These are phyloP conservation scores for Argopecten irradians DNA, from an alignment of 1,140 invertebrate genomes.

Conservation along the genomic window DNA sequence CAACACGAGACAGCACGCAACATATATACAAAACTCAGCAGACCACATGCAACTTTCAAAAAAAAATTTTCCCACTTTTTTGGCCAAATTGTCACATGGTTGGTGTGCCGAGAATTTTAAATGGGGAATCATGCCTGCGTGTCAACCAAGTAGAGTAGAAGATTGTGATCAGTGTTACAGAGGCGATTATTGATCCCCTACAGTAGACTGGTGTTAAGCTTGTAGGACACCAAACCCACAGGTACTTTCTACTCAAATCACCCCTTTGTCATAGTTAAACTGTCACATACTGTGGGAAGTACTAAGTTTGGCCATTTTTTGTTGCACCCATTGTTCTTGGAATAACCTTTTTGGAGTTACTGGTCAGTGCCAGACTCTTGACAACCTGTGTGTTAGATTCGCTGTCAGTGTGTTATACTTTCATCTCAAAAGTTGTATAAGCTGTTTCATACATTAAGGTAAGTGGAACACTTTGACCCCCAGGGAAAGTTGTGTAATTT, in stretches of 20 bases:
- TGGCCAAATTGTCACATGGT: slow-evolving; percentile 15
- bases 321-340: not conserved
- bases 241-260: not conserved
- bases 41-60: slow-evolving; percentile 20
- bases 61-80: too few relatives aligned
- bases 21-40: not conserved
- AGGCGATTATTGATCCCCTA: not conserved
- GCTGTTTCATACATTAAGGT: not conserved
- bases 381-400: not conserved
- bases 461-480: not conserved
- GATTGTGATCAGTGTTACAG: not conserved
- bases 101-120: slow-evolving; percentile 20
- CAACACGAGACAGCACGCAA: not conserved
- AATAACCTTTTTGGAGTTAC: not conserved
- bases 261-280: not conserved
- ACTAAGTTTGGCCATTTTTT: not conserved
- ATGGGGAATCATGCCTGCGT: not conserved
- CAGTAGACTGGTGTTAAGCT: not conserved
- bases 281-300: not conserved
- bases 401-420: not conserved
- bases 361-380: not conserved
- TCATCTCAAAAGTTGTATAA: not conserved
- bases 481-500: not conserved
- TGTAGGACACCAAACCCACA: not conserved
- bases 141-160: not conserved